These are phyloP conservation scores for Psittacula derbiana DNA, from an alignment of 2,797 vertebrate species.

Conservation along the genomic window DNA sequence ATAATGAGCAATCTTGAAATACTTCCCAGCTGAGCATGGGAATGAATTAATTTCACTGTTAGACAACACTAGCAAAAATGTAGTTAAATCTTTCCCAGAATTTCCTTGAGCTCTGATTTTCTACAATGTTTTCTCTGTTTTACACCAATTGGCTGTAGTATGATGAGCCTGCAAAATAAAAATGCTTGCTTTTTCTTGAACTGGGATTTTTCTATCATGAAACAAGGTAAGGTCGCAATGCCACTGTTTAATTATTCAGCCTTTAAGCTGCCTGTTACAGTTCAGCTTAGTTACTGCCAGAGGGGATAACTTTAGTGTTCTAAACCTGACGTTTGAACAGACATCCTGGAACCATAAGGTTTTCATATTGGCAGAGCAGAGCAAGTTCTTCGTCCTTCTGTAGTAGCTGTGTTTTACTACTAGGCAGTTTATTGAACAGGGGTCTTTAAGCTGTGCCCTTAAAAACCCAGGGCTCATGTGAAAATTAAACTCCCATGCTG, in stretches of 20 bases:
- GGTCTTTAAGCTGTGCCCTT: not conserved
- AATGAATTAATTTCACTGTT: not conserved
- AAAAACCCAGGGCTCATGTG: not conserved
- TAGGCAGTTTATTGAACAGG: not conserved
- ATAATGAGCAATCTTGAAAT: not conserved
- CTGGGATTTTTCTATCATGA: conserved; percentile 35
- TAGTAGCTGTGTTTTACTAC: not conserved
- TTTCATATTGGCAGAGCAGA: conserved; percentile 8
- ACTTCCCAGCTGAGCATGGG: not conserved
- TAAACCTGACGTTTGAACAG: conserved; percentile 19
- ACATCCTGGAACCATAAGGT: conserved; percentile 20
- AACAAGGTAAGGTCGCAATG: not conserved
- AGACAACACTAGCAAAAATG: not conserved
- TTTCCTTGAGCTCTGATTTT: not conserved
- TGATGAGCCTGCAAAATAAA: not conserved
- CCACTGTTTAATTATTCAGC: conserved; percentile 40
- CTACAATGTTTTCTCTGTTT: not conserved
- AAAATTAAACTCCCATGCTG: not conserved
- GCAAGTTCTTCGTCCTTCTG: not conserved
- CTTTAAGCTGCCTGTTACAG: conserved; percentile 49
- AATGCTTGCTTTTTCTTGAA: conserved; percentile 21
- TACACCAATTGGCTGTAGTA: not conserved
- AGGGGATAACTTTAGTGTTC: not conserved
- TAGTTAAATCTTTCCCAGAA: not conserved
- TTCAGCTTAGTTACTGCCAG: not conserved